Evolutionary conservation across 1,140 invertebrate genomes (phyloP), one percentile per base, ranked within the genome.

Genomic region (Heliconius congener): DNA sequence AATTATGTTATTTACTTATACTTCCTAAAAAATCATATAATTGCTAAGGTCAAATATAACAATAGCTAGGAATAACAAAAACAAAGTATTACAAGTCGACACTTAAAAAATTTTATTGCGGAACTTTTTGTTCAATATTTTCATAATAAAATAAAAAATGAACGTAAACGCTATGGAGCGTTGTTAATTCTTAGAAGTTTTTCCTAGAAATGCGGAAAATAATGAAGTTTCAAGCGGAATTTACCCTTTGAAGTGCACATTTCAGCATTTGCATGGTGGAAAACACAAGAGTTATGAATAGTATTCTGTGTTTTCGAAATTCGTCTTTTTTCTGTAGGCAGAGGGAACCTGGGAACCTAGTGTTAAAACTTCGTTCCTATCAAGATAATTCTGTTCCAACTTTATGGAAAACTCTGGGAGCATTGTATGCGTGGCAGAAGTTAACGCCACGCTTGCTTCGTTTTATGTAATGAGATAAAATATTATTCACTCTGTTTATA

Each of bases 121-220:
- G 8, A 66, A 66, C 13, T 23, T 66, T 66, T 66, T 66, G 23
- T n/a, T 66, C 27, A 66, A 66, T 30, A 66, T 66, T 30, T 66
- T 66, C 60, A 66, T 66, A 66, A 66, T 66, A 66, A 66, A 66
- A 27, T n/a, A 66, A 66, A 66, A 66, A 66, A 30, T 66, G 27
- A 30, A 66, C 11, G 60, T 66, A 66, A 66, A 30, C 60, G 60
- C 11, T 30, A 66, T 30, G 60, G n/a, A 30, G 60, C 60, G 27
- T 66, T 66, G 60, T 66, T 66, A 66, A 66, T 66, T 66, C 60
- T 66, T 66, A 18, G 60, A 66, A 66, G 13, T 13, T 66, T 27
- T 66, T 66, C 60, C 30, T 30, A n/a, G 60, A 66, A 66, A 27
- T 66, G 27, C 60, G 60, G 60, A 66, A 57, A 66, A 66, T 66